phyloP scores from a whole-genome alignment of 2,888 invertebrate species.

The Netelia melanura region DNA sequence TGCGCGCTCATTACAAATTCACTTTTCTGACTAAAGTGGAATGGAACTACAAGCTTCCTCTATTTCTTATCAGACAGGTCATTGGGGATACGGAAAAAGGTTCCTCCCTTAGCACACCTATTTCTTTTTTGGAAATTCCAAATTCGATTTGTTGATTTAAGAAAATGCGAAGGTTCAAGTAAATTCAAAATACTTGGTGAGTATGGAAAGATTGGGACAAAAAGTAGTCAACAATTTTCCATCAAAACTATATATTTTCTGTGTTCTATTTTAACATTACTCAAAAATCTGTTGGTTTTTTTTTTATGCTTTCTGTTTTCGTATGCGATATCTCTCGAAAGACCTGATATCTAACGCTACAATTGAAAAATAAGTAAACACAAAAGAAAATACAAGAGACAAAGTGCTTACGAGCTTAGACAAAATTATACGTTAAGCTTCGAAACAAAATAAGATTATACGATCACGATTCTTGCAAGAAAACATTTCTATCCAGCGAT shows the following conservation, averaged over 20 bases:
- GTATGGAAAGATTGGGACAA: background rate
- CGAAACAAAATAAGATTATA: slow-evolving; percentile 39
- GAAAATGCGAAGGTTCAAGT: background rate
- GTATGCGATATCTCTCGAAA: slow-evolving; percentile 36
- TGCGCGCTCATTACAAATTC: slow-evolving; percentile 14
- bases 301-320: slow-evolving; percentile 19
- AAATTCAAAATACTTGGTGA: background rate
- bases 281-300: slow-evolving; percentile 51
- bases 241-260: slow-evolving; percentile 68
- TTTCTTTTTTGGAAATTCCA: too few relatives aligned
- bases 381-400: slow-evolving; percentile 26
- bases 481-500: slow-evolving; percentile 1
- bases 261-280: slow-evolving; percentile 56
- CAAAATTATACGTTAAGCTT: slow-evolving; percentile 24
- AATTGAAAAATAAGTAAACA: slow-evolving; percentile 28
- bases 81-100: background rate
- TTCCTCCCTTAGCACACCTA: background rate
- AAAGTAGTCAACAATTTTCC: slow-evolving; percentile 25
- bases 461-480: slow-evolving; percentile 22
- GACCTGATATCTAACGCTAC: slow-evolving; percentile 30
- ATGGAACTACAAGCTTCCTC: background rate
- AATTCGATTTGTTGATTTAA: background rate
- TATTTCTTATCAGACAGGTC: background rate
- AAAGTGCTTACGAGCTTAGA: slow-evolving; percentile 38
- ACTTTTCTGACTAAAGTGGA: background rate